phyloP scores from a whole-genome alignment of 2,888 invertebrate species.

The Flabesymbios commensalis region DNA sequence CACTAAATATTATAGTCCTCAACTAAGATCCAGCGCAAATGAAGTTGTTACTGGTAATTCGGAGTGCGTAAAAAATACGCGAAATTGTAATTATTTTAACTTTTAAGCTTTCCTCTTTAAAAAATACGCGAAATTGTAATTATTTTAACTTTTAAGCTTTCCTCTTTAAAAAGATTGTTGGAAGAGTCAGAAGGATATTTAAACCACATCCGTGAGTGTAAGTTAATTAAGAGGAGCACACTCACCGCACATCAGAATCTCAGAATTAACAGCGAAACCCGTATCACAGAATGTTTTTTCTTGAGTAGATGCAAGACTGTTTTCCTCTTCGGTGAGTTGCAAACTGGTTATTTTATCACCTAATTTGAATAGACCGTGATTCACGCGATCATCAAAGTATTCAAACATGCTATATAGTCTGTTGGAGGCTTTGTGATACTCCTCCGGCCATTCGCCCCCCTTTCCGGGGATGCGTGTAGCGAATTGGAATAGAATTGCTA shows the following conservation, averaged over 20 bases:
- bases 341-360: neutral
- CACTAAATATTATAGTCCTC: no score
- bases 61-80: no score
- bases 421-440: constrained; percentile 27
- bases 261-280: constrained; percentile 27
- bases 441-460: constrained; percentile 33
- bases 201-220: no score
- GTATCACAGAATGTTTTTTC: constrained; percentile 28
- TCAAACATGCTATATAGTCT: constrained; percentile 33
- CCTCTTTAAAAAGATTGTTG: no score
- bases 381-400: constrained; percentile 22
- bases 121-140: no score
- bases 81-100: no score
- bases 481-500: constrained; percentile 26
- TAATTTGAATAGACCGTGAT: constrained; percentile 17
- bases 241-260: constrained; percentile 32
- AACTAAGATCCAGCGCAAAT: no score
- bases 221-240: constrained; percentile 3
- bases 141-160: no score
- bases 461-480: constrained; percentile 19
- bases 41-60: no score
- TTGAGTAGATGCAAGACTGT: constrained; percentile 26
- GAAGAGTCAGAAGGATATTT: no score
- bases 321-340: constrained; percentile 8
- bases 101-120: no score